Conservation (phyloP, 1,140 invertebrate species). For the Achatina immaculata region DNA sequence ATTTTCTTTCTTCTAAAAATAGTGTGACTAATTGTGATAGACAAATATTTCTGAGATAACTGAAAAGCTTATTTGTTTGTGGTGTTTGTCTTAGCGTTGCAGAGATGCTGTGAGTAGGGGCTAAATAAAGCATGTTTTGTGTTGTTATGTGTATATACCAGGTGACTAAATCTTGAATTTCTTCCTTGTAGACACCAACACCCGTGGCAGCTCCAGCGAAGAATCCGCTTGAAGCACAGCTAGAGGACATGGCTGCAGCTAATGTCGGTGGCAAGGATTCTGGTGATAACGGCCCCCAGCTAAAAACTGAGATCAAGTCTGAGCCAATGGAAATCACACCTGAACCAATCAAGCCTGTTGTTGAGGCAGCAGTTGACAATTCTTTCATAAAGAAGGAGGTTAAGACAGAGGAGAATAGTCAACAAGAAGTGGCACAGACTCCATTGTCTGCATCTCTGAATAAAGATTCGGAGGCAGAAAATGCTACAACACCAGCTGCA, state of each 20-base stretch:
- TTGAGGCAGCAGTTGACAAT: not conserved
- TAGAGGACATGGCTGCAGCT: not conserved
- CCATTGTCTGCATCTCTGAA: not conserved
- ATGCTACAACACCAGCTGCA: not conserved
- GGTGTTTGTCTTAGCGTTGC: too few relatives aligned
- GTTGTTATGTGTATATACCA: too few relatives aligned
- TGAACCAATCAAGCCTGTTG: not conserved
- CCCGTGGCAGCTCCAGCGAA: not conserved
- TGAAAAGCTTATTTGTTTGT: too few relatives aligned
- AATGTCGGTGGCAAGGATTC: not conserved
- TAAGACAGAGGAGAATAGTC: not conserved
- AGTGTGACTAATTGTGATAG: too few relatives aligned
- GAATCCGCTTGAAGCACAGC: constrained; percentile 22
- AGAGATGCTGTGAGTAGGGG: too few relatives aligned
- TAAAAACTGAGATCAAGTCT: not conserved
- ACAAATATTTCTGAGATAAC: too few relatives aligned
- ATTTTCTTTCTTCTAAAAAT: too few relatives aligned
- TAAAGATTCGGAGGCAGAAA: not conserved
- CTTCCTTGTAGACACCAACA: constrained; percentile 33
- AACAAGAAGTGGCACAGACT: not conserved
- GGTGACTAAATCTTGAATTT: too few relatives aligned
- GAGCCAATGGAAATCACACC: not conserved
- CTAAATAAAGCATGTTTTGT: too few relatives aligned
- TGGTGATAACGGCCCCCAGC: too few relatives aligned
- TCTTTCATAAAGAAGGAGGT: not conserved